phyloP scores from a whole-genome alignment of 2,797 vertebrate species.

The Sebastes reedi region DNA sequence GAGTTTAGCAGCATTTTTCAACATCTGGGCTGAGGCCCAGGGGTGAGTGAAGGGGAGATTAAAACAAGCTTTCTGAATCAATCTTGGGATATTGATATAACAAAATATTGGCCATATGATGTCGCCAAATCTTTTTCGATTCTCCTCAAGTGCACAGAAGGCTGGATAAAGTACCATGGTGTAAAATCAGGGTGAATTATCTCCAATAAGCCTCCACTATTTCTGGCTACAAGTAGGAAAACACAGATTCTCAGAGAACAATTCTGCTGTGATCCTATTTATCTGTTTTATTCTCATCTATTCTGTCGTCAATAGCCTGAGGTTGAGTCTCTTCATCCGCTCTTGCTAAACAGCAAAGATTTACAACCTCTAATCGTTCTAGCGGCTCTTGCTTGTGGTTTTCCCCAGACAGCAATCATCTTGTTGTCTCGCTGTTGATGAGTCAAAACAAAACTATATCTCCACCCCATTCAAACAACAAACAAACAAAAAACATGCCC shows the following conservation, averaged over 20 bases:
- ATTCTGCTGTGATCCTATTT: not conserved
- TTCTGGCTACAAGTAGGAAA: constrained; percentile 2
- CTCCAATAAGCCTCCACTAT: not conserved
- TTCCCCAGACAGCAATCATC: constrained; percentile 13
- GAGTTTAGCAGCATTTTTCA: not conserved
- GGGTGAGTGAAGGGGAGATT: constrained; percentile 21
- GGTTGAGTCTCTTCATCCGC: not conserved
- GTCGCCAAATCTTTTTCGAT: not conserved
- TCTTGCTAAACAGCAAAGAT: constrained; percentile 18
- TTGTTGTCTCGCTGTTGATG: constrained; percentile 13
- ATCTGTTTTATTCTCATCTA: not conserved
- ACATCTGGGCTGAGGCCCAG: constrained; percentile 10
- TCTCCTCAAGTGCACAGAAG: not conserved
- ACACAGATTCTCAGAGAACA: not conserved
- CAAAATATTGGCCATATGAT: constrained; percentile 8
- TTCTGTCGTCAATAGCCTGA: not conserved
- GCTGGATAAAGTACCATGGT: not conserved
- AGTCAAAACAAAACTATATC: constrained; percentile 20
- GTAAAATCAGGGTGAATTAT: constrained; percentile 7
- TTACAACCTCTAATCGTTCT: constrained; percentile 18
- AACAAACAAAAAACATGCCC: not conserved
- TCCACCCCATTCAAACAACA: not conserved
- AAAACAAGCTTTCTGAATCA: constrained; percentile 22
- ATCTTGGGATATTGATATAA: constrained; percentile 4
- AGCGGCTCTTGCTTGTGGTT: constrained; percentile 27